Evolutionary conservation across 2,888 invertebrate species (phyloP), one percentile per base, ranked within the genome.

Genomic region (Tortricodes alternella): DNA sequence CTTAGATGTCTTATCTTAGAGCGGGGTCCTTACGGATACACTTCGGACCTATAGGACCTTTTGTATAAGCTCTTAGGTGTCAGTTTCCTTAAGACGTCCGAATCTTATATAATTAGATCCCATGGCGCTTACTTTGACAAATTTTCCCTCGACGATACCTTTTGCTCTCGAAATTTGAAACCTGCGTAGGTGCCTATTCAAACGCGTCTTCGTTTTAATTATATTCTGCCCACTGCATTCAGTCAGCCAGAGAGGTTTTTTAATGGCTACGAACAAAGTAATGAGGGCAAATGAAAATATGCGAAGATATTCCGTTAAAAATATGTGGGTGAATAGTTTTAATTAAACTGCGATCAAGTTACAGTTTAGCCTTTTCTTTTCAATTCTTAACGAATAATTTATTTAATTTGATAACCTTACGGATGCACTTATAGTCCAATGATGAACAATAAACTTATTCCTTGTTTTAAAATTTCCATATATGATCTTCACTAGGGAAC

Each of bases 191-290:
- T n/a, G n/a, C n/a, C n/a, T 21, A 23, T 35, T 21, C 11, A 23
- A 41, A 35, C 6, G 5, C 41, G 24, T n/a, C n/a, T 35, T 46
- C 46, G 41, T 41, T 41, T 55, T 29, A 29, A 29, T 29, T 29
- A 29, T 29, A 11, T 29, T 29, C 3, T 29, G 29, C 29, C 11
- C 11, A 29, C 9, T 11, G n/a, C 29, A n/a, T 29, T 29, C n/a
- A 29, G 9, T 29, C 29, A 29, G n/a, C n/a, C n/a, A n/a, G n/a
- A n/a, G n/a, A 29, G 29, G 29, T 29, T 29, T 29, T 29, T 29
- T n/a, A n/a, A 29, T 29, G 29, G 29, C n/a, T n/a, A n/a, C n/a
- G n/a, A 29, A 0, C 11, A 2, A 29, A 29, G 29, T 29, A 29
- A 29, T 29, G 29, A 29, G 29, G 29, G 9, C 29, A 29, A 29